Evolutionary conservation across 2,797 vertebrate species (phyloP), one percentile per base, ranked within the genome.

Genomic region (Somateria mollissima): DNA sequence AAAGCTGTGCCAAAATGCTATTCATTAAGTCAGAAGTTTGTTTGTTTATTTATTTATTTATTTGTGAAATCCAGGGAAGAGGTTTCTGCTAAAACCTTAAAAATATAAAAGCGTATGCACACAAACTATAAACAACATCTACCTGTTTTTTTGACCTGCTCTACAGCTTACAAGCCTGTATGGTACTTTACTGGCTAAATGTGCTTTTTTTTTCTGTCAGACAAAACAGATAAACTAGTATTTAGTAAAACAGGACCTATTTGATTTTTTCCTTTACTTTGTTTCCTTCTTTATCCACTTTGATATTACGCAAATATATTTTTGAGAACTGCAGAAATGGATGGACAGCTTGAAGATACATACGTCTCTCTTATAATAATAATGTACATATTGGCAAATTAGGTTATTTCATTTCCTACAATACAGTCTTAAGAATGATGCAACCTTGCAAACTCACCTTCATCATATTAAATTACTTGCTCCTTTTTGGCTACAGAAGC

Each of bases 391-490:
- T 30, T 57, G 88, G 11, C 11, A 71, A 85, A 87, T 9, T 36
- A 87, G 14, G 19, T 81, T 0, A 84, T 82, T 92, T 65, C 2
- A 60, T 67, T 71, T 84, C 45, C 36, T 45, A 79, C 8, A 90
- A 76, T 83, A 53, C 24, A 58, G 58, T 51, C 49, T 78, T 88
- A 27, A 73, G 93, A 93, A 66, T 17, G 3, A 85, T 36, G 13
- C 47, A 64, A 61, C 18, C 45, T 76, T 56, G 22, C 22, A 95
- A 93, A 96, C 51, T 83, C 61, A 81, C 84, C 75, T 96, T 87
- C 24, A 43, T 80, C n/a, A 27, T 61, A 76, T 36, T 70, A 94
- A 90, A 75, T 39, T n/a, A n/a, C n/a, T 82, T 77, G 11, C 20
- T 69, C 60, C 47, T 88, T 69, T 83, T 87, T 75, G 73, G 61